Evolutionary conservation across 2,888 invertebrate genomes (phyloP), one percentile per base, ranked within the genome.

Genomic region (Crepidodera aurea): DNA sequence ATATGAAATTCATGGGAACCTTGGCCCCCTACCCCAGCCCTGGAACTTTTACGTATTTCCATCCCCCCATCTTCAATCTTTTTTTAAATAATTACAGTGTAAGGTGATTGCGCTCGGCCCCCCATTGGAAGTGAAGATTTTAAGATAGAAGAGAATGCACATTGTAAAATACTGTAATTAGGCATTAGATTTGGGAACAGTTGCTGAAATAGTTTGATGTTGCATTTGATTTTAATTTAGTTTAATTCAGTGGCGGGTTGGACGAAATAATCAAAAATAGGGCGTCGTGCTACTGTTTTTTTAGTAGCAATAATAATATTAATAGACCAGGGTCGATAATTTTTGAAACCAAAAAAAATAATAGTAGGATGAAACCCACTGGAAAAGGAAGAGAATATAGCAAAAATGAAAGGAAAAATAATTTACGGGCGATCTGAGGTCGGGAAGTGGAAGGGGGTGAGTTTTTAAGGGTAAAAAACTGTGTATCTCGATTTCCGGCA

Each of bases 1-100:
- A 57, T 54, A 54, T 29, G 27, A 48, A 25, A 37, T 39, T 15
- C 12, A n/a, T 34, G n/a, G 10, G 51, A 61, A 40, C 61, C 61
- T 61, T 61, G 61, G 44, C 42, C 56, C 61, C 61, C 56, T 42
- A 29, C 56, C 19, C 56, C 40, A 50, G 55, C 34, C 60, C 54
- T 40, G 46, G 29, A 42, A 53, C 57, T 58, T 50, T 62, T 54
- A 39, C 50, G 48, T 51, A 44, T 48, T 50, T 39, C 58, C 59
- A 56, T 48, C 62, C 42, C 55, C 60, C 55, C 55, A 60, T 60
- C 59, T 59, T 53, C 25, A n/a, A 37, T 50, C 37, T 56, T 37
- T 57, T 37, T 62, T 51, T 29, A 42, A 50, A 10, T 58, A 62
- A 51, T 57, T 62, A 42, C 40, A 10, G 42, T 10, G 4, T 27